Evolutionary conservation across 2,797 vertebrate genomes (phyloP), one percentile per base, ranked within the genome.

Genomic region (Microhierax caerulescens): DNA sequence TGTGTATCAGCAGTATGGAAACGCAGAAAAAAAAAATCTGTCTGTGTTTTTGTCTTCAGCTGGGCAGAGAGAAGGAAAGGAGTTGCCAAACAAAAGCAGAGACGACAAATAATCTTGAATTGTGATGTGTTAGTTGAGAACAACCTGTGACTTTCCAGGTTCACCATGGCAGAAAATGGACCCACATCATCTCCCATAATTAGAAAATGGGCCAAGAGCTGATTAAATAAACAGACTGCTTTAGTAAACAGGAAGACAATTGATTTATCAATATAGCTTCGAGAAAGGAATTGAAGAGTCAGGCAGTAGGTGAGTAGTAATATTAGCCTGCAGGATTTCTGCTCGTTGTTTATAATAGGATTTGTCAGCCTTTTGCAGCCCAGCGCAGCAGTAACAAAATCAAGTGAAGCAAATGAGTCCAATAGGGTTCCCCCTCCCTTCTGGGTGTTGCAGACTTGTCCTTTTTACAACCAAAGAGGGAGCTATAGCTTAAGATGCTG

Each of bases 231-330:
- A 80, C 74, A 85, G 85, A 68, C 70, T 73, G 28, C 36, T 83
- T 86, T 91, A 95, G 45, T 93, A 85, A 93, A 69, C 54, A 39
- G 30, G 36, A 91, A 96, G 43, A 85, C 84, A 94, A 93, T 53
- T 88, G 91, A 97, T 95, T 75, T 92, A 94, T 94, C 91, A 94
- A 67, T n/a, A 41, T 75, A 85, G 89, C 65, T 92, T 94, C 79
- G 81, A 89, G 75, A 92, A 95, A 37, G 70, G 15, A 60, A 90
- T 6, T 67, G 39, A 39, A 34, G 73, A 90, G 72, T 50, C 67
- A 94, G 43, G 47, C 59, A 36, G 54, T 79, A 78, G 74, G 82
- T 85, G 3, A 87, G 45, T 74, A 87, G 45, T 82, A 86, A 37
- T 79, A 85, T 60, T 89, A 94, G 43, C 90, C 59, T 73, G 9